Evolutionary conservation across 2,888 invertebrate species (phyloP), one percentile per base, ranked within the genome.

Genomic region (Parnassius smintheus): DNA sequence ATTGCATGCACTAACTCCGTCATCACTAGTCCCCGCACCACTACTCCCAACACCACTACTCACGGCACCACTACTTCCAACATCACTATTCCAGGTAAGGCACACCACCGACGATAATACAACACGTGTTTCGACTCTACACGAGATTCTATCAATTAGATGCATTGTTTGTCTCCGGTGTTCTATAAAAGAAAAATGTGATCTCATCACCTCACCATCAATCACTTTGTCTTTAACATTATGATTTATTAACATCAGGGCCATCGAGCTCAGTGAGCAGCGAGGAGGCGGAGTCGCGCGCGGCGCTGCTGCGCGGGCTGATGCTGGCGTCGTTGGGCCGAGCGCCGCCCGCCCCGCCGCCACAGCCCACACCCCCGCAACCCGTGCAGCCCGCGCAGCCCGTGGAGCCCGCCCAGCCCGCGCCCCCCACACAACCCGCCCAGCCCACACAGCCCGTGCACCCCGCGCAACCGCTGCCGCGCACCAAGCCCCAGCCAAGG

Each of bases 281-380:
- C 49, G 76, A 75, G 61, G 88, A 88, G 75, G 76, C 83, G 59
- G 86, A 83, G 71, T 80, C 82, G 7, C 88, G 91, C 71, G 86
- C 88, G 71, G 88, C 87, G 65, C 75, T 92, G 61, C 80, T 91
- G 61, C 88, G 90, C 72, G 91, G 88, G 2, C 78, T 91, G 67
- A 75, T 91, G 81, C 85, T 91, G 68, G 91, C 91, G 74, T 90
- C 91, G 54, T 82, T 91, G 68, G 90, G 89, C 0, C 83, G 82
- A 55, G 77, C 85, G 56, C 74, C 85, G 56, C 81, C 81, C 45
- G 70, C 77, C 55, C 71, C 76, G 44, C 73, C 71, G 52, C 74
- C 76, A 7, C 35, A 35, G 35, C 45, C 75, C 78, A 2, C 67
- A 35, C 72, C 70, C 69, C 70, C 73, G 67, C 67, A 69, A 59